Conservation (phyloP, 2,113 vertebrate genomes). For the Recurvirostra avosetta region DNA sequence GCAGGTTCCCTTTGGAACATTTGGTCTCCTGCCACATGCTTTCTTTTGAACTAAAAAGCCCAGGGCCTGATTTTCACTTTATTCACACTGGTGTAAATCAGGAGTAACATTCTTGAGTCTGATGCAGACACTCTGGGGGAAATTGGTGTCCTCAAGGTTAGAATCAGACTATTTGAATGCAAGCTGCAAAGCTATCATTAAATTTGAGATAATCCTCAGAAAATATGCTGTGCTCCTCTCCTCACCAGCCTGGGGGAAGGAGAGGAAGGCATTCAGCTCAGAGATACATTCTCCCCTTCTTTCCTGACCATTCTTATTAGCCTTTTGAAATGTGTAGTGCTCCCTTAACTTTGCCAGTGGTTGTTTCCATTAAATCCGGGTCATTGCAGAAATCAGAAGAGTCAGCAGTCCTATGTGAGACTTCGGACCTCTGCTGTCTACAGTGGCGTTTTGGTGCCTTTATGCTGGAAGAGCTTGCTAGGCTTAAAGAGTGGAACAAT, state of each 20-base stretch:
- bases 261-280: neutral
- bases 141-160: neutral
- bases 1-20: neutral
- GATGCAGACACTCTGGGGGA: neutral
- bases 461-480: neutral
- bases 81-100: neutral
- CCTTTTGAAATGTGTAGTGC: neutral
- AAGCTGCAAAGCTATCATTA: neutral
- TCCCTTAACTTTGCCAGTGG: neutral
- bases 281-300: neutral
- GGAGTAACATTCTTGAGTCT: neutral
- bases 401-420: neutral
- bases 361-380: neutral
- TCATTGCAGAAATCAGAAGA: neutral
- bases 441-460: neutral
- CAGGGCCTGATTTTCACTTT: neutral
- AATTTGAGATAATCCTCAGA: neutral
- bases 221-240: neutral
- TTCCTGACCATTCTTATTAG: neutral
- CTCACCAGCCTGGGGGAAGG: neutral
- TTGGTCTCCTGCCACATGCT: neutral
- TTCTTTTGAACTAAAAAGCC: neutral
- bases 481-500: neutral
- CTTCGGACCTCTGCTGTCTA: neutral
- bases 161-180: neutral